These are phyloP conservation scores for Virgularia gustaviana DNA, from an alignment of 92 coral and sea anemone species.

Conservation along the genomic window DNA sequence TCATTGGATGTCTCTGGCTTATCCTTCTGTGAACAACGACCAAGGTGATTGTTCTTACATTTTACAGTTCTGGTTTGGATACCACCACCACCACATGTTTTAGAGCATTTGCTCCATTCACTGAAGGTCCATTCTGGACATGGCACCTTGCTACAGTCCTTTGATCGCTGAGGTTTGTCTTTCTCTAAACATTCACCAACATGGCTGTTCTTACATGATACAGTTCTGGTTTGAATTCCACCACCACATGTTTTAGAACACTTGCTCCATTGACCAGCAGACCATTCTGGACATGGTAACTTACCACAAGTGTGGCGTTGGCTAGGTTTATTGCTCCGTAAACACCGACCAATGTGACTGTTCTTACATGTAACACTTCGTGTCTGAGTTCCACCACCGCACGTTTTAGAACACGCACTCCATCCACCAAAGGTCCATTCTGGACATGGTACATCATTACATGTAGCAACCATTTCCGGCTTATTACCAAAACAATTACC, in stretches of 20 bases:
- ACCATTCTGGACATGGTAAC: constrained; percentile 40
- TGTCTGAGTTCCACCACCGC: constrained; percentile 44
- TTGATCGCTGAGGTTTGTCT: background rate
- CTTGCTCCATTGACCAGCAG: constrained; percentile 32
- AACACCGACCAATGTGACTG: constrained; percentile 9
- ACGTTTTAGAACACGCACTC: constrained; percentile 34
- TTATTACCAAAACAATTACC: background rate
- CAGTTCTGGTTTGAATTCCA: constrained; percentile 50
- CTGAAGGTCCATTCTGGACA: constrained; percentile 37
- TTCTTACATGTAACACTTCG: constrained; percentile 33
- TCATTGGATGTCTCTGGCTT: background rate
- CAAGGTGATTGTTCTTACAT: background rate
- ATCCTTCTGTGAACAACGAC: background rate
- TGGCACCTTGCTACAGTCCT: constrained; percentile 5
- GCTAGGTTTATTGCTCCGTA: background rate
- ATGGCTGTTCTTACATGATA: constrained; percentile 50
- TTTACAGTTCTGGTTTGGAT: background rate
- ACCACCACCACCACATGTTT: constrained; percentile 52
- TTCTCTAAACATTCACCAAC: constrained; percentile 52
- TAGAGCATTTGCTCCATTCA: constrained; percentile 51
- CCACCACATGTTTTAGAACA: constrained; percentile 60
- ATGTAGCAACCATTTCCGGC: background rate
- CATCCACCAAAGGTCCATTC: constrained; percentile 8
- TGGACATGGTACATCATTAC: constrained; percentile 5
- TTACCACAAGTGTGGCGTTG: constrained; percentile 15